Evolutionary conservation across 2,797 vertebrate species (phyloP), one percentile per base, ranked within the genome.

Genomic region (Gastrophryne carolinensis): DNA sequence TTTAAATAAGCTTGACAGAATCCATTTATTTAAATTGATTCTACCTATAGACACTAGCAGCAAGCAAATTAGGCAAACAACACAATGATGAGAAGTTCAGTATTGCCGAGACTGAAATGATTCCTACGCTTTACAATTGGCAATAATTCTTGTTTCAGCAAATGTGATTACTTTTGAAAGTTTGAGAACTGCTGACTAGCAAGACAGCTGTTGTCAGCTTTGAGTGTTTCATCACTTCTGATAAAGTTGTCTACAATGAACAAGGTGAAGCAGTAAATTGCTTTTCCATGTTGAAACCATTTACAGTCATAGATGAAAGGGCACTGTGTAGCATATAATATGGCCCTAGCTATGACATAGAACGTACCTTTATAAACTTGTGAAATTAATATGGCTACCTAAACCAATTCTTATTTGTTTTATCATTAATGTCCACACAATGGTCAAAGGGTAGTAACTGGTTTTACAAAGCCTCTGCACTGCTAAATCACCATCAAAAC

Each of bases 1-100:
- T 71, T 58, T 71, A 49, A 60, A 69, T 53, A 24, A 27, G 26
- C 39, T 70, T 23, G 1, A 44, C 29, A 71, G 35, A 60, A 71
- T 60, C 50, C 5, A 54, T 69, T 69, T 57, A 41, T 41, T 69
- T 56, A 56, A 69, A 69, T 57, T 41, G 34, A 39, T 56, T 68
- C 34, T 44, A 56, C 52, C 34, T 30, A 69, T 69, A 24, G 52
- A 56, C 50, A 29, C 24, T 41, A 12, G 50, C 34, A 56, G 65
- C 65, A 68, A 56, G 41, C 50, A 68, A 27, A 68, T 68, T 54
- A 68, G 27, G 27, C 9, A n/a, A 24, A 52, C 32, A 26, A 54
- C 41, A 29, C 23, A 9, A 27, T 41, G 54, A 56, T 69, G 50
- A 29, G 23, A 68, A 34, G 15, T 56, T 27, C 24, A 41, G n/a